phyloP scores from a whole-genome alignment of 2,888 invertebrate species.

The Conops quadrifasciatus region DNA sequence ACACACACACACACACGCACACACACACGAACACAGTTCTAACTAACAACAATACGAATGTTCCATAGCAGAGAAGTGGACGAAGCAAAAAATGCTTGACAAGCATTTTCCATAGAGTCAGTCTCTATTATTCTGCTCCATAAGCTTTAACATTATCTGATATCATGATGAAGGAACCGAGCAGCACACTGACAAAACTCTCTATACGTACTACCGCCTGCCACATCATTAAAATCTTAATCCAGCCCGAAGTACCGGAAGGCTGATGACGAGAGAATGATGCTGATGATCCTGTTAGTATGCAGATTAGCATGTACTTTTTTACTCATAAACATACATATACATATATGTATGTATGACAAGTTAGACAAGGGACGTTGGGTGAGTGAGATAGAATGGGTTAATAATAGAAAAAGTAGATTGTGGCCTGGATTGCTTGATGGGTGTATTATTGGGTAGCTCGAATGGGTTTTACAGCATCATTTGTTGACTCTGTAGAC shows the following conservation, averaged over 20 bases:
- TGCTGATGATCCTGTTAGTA: conserved; percentile 18
- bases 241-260: background rate
- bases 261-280: conserved; percentile 15
- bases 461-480: background rate
- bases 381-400: background rate
- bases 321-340: no score
- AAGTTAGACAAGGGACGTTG: no score
- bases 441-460: background rate
- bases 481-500: background rate
- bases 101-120: conserved; percentile 13
- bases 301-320: conserved; percentile 23
- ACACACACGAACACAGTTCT: background rate
- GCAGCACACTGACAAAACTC: no score
- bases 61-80: background rate
- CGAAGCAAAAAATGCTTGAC: conserved; percentile 15
- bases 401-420: background rate
- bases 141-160: no score
- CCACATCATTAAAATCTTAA: background rate
- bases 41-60: background rate
- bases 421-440: background rate
- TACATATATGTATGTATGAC: background rate
- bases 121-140: no score
- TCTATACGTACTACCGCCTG: background rate
- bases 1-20: background rate
- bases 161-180: no score